phyloP scores from a whole-genome alignment of 2,888 invertebrate genomes.

The Axea sp. region DNA sequence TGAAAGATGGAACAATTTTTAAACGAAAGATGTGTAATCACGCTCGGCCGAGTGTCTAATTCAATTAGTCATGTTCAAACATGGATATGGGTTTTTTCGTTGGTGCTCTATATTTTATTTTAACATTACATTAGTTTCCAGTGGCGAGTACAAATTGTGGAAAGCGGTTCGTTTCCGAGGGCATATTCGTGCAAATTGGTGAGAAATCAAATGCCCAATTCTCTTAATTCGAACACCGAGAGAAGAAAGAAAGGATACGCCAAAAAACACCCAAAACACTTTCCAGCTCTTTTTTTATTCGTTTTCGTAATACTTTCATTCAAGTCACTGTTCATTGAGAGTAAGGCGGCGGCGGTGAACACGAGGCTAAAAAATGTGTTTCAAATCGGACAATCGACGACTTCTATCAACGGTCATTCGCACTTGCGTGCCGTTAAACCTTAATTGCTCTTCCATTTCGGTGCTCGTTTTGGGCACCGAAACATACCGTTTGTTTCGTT shows the following conservation, averaged over 20 bases:
- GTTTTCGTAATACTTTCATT: slow-evolving; percentile 56
- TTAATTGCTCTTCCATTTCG: slow-evolving; percentile 59
- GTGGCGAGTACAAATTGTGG: slow-evolving; percentile 31
- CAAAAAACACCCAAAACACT: slow-evolving; percentile 20
- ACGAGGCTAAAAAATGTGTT: slow-evolving; percentile 45
- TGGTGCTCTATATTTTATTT: too few relatives aligned
- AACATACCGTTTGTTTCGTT: slow-evolving; percentile 57
- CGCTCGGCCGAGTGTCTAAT: slow-evolving; percentile 20
- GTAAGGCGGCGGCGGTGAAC: too few relatives aligned
- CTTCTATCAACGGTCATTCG: slow-evolving; percentile 60
- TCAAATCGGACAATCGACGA: slow-evolving; percentile 55
- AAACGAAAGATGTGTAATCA: too few relatives aligned
- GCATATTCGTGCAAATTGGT: slow-evolving; percentile 4
- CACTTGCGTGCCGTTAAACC: slow-evolving; percentile 62
- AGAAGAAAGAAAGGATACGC: neutral
- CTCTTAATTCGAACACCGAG: neutral
- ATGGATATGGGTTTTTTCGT: too few relatives aligned
- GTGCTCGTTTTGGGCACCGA: slow-evolving; percentile 53
- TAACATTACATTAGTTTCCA: too few relatives aligned
- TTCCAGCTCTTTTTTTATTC: slow-evolving; percentile 31
- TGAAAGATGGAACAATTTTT: too few relatives aligned
- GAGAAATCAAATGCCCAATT: slow-evolving; percentile 17
- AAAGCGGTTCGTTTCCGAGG: slow-evolving; percentile 14
- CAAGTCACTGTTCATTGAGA: slow-evolving; percentile 52
- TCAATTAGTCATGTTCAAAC: slow-evolving; percentile 39